Percentiles rank a stretch among this genome's conserved stretches.
phyloP scores from a whole-genome alignment of 2,888 invertebrate species.

The Drosophila flavopinicola region DNA sequence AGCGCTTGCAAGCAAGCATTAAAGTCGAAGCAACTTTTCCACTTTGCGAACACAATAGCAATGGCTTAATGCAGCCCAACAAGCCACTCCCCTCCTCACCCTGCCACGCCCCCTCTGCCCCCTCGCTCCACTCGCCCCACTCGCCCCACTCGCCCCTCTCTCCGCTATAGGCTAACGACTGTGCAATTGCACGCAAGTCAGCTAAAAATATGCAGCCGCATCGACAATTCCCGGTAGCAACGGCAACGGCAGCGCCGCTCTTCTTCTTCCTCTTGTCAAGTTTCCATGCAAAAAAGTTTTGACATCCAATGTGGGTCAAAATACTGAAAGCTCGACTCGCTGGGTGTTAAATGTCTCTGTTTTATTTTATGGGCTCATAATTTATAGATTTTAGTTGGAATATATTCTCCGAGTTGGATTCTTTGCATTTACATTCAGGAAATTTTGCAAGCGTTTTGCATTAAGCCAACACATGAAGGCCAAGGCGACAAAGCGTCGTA shows the following conservation, averaged over 20 bases:
- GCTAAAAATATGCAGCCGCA: constrained; percentile 22
- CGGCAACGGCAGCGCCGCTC: constrained; percentile 20
- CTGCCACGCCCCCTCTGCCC: too few species aligned
- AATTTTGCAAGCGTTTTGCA: constrained; percentile 12
- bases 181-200: constrained; percentile 11
- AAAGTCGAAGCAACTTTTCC: constrained; percentile 10
- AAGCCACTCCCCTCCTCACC: too few species aligned
- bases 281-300: constrained; percentile 42
- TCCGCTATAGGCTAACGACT: background rate
- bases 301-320: constrained; percentile 58
- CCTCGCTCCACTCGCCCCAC: constrained; percentile 3
- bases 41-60: constrained; percentile 5
- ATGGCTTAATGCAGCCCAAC: constrained; percentile 3
- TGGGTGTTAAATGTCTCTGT: constrained; percentile 16
- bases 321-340: constrained; percentile 14
- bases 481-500: constrained; percentile 24
- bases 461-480: constrained; percentile 12
- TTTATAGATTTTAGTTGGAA: constrained; percentile 26
- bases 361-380: constrained; percentile 14
- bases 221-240: constrained; percentile 23
- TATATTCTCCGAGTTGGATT: background rate
- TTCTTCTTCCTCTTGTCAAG: constrained; percentile 17
- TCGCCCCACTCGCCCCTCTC: background rate
- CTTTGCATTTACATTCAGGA: background rate
- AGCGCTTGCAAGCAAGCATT: background rate